Percentiles rank a stretch among this genome's conserved stretches.
phyloP scores from a whole-genome alignment of 2,797 vertebrate genomes.

The Clarias fuscus region DNA sequence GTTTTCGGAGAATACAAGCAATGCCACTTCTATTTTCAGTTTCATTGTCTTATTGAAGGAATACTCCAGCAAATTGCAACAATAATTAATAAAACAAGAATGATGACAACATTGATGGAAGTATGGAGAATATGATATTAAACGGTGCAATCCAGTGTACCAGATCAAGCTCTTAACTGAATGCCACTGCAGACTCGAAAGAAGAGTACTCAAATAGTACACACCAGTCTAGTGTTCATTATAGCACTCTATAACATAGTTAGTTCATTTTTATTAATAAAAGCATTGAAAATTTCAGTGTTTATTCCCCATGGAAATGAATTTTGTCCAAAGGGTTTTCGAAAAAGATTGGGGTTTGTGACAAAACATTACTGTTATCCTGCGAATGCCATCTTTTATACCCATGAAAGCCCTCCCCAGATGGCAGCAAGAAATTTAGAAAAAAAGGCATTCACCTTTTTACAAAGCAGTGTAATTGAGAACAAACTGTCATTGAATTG shows the following conservation, averaged over 20 bases:
- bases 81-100: background rate
- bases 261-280: background rate
- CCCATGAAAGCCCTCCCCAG: conserved; percentile 62
- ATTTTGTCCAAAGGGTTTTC: conserved; percentile 3
- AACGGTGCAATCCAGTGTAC: background rate
- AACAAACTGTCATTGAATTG: conserved; percentile 79
- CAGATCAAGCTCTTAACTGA: background rate
- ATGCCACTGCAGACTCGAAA: background rate
- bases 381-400: conserved; percentile 60
- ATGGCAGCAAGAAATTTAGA: conserved; percentile 62
- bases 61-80: background rate
- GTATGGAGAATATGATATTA: background rate
- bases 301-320: background rate
- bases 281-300: background rate
- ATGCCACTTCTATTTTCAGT: background rate
- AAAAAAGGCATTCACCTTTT: conserved; percentile 66
- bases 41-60: background rate
- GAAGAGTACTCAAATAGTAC: background rate
- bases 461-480: conserved; percentile 77
- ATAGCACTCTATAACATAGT: background rate
- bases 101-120: background rate
- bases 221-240: background rate
- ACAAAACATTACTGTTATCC: conserved; percentile 64
- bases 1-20: background rate
- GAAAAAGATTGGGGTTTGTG: conserved; percentile 12